Conservation (phyloP, 2,888 invertebrate genomes). For the Synergus laeviventris region DNA sequence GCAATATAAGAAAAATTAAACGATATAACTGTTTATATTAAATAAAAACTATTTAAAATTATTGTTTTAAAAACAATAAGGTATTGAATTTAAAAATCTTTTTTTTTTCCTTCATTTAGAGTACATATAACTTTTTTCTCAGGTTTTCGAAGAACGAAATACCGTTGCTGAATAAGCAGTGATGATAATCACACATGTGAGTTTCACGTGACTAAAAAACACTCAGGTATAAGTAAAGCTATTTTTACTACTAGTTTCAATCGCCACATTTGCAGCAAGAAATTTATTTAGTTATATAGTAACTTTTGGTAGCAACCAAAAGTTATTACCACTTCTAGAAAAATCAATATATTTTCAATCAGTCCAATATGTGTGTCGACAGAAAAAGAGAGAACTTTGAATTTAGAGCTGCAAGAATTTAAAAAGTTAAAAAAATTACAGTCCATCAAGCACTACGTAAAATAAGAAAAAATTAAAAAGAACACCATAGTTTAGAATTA, state of each 20-base stretch:
- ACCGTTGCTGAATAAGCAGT: background rate
- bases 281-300: background rate
- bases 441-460: too few relatives aligned
- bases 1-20: background rate
- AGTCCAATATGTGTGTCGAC: background rate
- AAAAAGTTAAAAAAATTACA: too few relatives aligned
- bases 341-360: background rate
- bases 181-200: conserved; percentile 2
- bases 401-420: background rate
- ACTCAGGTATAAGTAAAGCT: background rate
- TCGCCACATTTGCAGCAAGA: background rate
- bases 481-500: background rate
- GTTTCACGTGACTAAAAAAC: background rate
- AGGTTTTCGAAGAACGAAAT: too few relatives aligned
- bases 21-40: background rate
- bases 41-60: background rate
- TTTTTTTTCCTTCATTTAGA: background rate
- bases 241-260: background rate
- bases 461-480: background rate
- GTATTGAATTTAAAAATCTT: too few relatives aligned
- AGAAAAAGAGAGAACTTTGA: background rate
- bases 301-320: background rate
- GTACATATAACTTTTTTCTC: background rate
- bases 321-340: background rate
- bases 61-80: too few relatives aligned